Evolutionary conservation across 1,140 invertebrate genomes (phyloP), one percentile per base, ranked within the genome.

Genomic region (Neodiprion lecontei): DNA sequence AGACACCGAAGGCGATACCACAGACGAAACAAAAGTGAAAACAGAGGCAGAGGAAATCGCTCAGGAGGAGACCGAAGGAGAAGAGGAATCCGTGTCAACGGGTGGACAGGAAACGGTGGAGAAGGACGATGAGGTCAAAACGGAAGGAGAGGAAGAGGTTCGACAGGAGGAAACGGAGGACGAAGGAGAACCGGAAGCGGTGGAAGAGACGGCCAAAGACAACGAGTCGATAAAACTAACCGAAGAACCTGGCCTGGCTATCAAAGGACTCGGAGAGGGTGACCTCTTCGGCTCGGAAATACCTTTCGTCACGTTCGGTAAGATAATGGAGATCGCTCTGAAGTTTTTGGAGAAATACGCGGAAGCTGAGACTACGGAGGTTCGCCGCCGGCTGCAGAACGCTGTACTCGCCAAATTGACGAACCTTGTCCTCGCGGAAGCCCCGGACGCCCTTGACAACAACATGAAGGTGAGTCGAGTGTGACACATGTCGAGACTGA

Each of bases 301-400:
- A 0, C 83, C 84, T 1, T 84, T 84, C 67, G 28, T 84, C 0
- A 83, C 80, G 0, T 82, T 84, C 17, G 74, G 76, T 10, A 82
- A 79, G 61, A 79, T 85, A 40, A 76, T 85, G 9, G 78, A 81
- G 14, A 61, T 61, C 11, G 53, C n/a, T 61, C 5, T 61, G 3
- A 61, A 61, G 53, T 61, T 61, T 61, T 50, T 65, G 0, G 73
- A 72, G 0, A 53, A 76, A 0, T 61, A 61, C n/a, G 80, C 81
- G 49, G 84, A 82, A 71, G 66, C 48, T 0, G 77, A 77, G 5
- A n/a, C 72, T 1, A 79, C 81, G 67, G 73, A 76, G 0, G 71
- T 82, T 14, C 77, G 75, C 1, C 82, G 84, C 48, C 75, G 79
- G 0, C 74, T 85, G 9, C 82, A 85, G 50, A 74, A 79, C 1